A percentile compares a stretch with the other conserved stretches of the same genome.
phyloP scores from a whole-genome alignment of 2,888 invertebrate species.

The Ophraella communa region DNA sequence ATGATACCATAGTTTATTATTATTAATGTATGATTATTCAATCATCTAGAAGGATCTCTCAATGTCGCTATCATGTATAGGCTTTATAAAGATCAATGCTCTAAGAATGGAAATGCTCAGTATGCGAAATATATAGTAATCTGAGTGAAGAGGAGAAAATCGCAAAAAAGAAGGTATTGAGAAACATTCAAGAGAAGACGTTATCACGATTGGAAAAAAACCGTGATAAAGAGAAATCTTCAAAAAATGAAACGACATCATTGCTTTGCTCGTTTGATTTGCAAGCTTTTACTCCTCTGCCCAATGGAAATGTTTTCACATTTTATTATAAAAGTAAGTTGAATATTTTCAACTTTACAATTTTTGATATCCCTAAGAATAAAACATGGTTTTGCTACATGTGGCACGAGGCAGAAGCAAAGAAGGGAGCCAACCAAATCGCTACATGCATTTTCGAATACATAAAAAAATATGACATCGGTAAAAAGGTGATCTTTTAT shows the following conservation, averaged over 20 bases:
- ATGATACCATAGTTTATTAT: too few species aligned
- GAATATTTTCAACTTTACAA: conserved; percentile 46
- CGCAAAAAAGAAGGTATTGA: background rate
- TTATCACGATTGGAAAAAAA: conserved; percentile 18
- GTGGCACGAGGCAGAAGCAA: conserved; percentile 46
- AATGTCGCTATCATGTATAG: too few species aligned
- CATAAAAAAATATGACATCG: background rate
- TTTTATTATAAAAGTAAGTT: conserved; percentile 45
- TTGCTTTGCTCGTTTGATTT: conserved; percentile 37
- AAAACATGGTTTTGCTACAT: conserved; percentile 43
- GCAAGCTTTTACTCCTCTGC: conserved; percentile 41
- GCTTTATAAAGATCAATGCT: too few species aligned
- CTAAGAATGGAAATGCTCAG: too few species aligned
- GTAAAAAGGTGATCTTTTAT: too few species aligned
- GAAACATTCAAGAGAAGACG: conserved; percentile 5
- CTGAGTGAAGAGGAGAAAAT: too few species aligned
- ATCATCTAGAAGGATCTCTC: too few species aligned
- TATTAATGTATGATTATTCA: too few species aligned
- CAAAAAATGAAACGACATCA: background rate
- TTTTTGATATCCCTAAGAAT: conserved; percentile 41
- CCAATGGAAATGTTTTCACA: conserved; percentile 35
- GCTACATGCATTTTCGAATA: conserved; percentile 29
- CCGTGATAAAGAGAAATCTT: conserved; percentile 8
- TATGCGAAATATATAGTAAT: too few species aligned
- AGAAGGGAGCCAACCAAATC: conserved; percentile 47